phyloP scores from a whole-genome alignment of 92 coral and sea anemone genomes.

The Palythoa grandiflora region DNA sequence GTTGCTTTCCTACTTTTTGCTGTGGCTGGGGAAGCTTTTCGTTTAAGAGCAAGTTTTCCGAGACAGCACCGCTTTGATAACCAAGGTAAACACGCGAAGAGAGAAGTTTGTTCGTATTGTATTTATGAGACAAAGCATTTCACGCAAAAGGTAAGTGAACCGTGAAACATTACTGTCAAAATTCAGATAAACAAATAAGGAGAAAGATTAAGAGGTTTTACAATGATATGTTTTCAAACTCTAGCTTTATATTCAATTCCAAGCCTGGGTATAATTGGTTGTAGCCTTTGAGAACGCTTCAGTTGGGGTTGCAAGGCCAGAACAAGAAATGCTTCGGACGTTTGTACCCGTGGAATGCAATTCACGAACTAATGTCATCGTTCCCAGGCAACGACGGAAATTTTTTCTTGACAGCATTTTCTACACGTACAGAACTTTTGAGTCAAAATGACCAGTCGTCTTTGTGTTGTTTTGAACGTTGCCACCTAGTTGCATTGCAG shows the following conservation, averaged over 20 bases:
- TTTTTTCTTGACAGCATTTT: background rate
- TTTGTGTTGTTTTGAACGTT: too few species aligned
- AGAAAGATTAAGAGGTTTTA: background rate
- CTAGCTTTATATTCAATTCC: too few species aligned
- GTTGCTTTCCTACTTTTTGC: slow-evolving; percentile 40
- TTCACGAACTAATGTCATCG: background rate
- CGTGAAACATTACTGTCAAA: background rate
- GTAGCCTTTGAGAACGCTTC: too few species aligned
- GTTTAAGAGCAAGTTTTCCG: slow-evolving; percentile 89
- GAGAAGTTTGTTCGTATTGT: slow-evolving; percentile 83
- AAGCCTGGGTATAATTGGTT: too few species aligned
- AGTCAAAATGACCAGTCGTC: background rate
- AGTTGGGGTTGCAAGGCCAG: too few species aligned
- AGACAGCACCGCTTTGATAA: slow-evolving; percentile 58
- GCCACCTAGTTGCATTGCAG: too few species aligned
- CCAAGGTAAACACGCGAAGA: slow-evolving; percentile 74
- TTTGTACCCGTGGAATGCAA: too few species aligned
- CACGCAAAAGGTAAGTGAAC: slow-evolving; percentile 84
- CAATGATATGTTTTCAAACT: background rate
- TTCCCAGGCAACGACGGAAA: background rate
- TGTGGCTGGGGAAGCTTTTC: slow-evolving; percentile 66
- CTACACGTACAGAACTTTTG: background rate
- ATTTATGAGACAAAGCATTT: slow-evolving; percentile 85
- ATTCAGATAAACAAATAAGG: background rate
- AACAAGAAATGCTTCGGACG: too few species aligned